A percentile compares a stretch with the other conserved stretches of the same genome.
Evolutionary conservation across 2,888 invertebrate species (phyloP).

Genomic region (Choreutis nemorana): DNA sequence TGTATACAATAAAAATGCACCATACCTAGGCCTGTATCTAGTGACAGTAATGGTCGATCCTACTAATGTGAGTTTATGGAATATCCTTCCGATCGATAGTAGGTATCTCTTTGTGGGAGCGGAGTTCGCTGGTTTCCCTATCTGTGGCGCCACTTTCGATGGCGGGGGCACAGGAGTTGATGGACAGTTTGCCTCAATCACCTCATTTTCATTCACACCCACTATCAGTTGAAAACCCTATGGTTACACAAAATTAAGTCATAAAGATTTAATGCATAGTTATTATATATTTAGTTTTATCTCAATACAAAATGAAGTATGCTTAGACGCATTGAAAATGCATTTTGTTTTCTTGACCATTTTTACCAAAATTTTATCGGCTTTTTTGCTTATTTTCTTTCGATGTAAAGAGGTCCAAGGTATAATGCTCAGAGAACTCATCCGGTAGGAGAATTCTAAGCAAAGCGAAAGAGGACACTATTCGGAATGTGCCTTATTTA

Average conservation of each 20-base stretch:
- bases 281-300: no score
- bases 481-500: no score
- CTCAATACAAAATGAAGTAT: no score
- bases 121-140: constrained; percentile 33
- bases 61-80: constrained; percentile 87
- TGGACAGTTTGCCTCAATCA: constrained; percentile 44
- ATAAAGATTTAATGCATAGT: not conserved
- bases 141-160: constrained; percentile 54
- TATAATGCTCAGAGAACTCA: no score
- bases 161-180: constrained; percentile 46
- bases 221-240: constrained; percentile 87
- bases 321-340: no score
- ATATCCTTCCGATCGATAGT: constrained; percentile 93
- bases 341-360: no score
- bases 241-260: constrained; percentile 7
- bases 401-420: no score
- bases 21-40: constrained; percentile 89
- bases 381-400: no score
- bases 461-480: no score
- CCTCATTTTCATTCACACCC: constrained; percentile 53
- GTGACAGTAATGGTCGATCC: constrained; percentile 94
- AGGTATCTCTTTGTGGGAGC: constrained; percentile 76
- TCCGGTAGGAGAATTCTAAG: no score
- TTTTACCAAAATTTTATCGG: no score
- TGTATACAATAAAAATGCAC: constrained; percentile 1